Conservation (phyloP, 2,797 vertebrate species). For the Neopelma chrysocephalum region DNA sequence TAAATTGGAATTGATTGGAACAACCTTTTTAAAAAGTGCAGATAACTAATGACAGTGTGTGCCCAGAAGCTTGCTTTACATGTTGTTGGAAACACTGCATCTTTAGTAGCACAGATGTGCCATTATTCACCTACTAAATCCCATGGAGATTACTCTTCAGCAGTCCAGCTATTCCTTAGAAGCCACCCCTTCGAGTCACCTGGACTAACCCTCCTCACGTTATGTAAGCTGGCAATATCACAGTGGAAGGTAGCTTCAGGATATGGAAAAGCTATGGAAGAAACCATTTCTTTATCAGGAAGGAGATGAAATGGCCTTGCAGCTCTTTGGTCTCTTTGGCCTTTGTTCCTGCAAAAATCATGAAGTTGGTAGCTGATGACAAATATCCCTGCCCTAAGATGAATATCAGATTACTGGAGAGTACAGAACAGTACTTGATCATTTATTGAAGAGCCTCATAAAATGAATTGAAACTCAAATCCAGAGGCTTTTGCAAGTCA, state of each 20-base stretch:
- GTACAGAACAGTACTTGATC: constrained; percentile 1
- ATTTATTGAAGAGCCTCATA: constrained; percentile 1
- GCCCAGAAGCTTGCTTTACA: neutral
- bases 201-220: neutral
- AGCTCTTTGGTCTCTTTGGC: neutral
- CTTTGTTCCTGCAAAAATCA: neutral
- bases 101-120: neutral
- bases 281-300: neutral
- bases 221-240: neutral
- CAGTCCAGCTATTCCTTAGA: neutral
- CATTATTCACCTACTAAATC: neutral
- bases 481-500: neutral
- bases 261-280: neutral
- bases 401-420: neutral
- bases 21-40: neutral
- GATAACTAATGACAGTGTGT: neutral
- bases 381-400: neutral
- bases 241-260: neutral
- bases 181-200: neutral
- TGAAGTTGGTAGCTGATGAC: neutral
- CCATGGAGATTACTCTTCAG: neutral
- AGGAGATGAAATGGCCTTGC: neutral
- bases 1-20: neutral
- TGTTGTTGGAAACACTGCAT: neutral
- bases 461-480: neutral